These are phyloP conservation scores for Halcyon malimbica DNA, from an alignment of 2,113 vertebrate genomes.

Conservation along the genomic window DNA sequence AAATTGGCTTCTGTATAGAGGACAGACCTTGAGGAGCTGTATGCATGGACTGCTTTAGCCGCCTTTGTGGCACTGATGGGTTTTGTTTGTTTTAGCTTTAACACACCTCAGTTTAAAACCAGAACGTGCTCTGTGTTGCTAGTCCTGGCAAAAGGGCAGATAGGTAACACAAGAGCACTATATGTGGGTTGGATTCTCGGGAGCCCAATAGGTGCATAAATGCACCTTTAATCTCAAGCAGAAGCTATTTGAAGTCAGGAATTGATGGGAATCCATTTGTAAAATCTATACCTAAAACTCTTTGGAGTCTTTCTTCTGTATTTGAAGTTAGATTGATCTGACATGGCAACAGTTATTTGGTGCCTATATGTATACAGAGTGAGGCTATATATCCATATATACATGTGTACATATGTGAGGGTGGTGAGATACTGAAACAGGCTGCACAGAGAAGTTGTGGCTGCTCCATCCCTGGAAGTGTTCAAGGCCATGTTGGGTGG, in stretches of 20 bases:
- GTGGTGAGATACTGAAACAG: not conserved
- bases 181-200: not conserved
- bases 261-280: not conserved
- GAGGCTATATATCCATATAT: not conserved
- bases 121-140: not conserved
- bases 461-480: not conserved
- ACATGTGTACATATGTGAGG: not conserved
- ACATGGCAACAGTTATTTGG: not conserved
- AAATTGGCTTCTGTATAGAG: constrained; percentile 1
- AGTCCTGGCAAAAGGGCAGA: not conserved
- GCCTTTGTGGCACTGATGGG: not conserved
- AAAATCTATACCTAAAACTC: not conserved
- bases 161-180: not conserved
- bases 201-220: not conserved
- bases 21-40: not conserved
- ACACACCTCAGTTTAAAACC: not conserved
- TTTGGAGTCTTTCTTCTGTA: not conserved
- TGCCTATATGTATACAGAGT: not conserved
- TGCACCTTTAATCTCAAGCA: not conserved
- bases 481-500: not conserved
- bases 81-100: not conserved
- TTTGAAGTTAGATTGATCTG: not conserved
- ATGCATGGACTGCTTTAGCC: not conserved
- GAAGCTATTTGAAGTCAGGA: not conserved
- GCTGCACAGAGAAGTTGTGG: not conserved